Evolutionary conservation across 1,140 invertebrate species (phyloP), one percentile per base, ranked within the genome.

Genomic region (Aphidius gifuensis): DNA sequence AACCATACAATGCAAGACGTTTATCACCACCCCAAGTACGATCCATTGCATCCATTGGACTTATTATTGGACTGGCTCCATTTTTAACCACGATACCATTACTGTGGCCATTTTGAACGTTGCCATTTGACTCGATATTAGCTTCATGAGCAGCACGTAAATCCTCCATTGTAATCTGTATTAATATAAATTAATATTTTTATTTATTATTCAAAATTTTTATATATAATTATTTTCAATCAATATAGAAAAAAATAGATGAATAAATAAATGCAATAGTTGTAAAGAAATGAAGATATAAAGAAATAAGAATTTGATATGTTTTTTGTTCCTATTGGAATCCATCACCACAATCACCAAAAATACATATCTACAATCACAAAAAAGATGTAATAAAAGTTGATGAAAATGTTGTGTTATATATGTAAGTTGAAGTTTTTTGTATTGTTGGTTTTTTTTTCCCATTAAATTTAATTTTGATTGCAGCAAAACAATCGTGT

Each of bases 1-100:
- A 99, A 46, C 93, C 92, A 75, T 94, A 98, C 42, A 99, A 83
- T 4, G 92, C 87, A 4, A 99, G 83, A 32, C 97, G 83, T 56
- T 92, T 88, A 77, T 99, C 97, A 5, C 85, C 77, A 83, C 84
- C 69, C 90, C 90, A 72, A 75, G 85, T 69, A 39, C 83, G 77
- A 69, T 51, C 71, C 69, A 67, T 66, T 67, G 42, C 53, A 16
- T 47, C 68, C 70, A 57, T 67, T 63, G 69, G 65, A 74, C 48
- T 68, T 69, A 4, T 48, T 9, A 40, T 68, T 32, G 23, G 23
- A 57, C 58, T 64, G 9, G 69, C 56, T 53, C 73, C 69, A 40
- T 73, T 76, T 48, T 72, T 70, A 68, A 81, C 70, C 64, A 82
- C 73, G 66, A 64, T 66, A 21, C 72, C 77, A 58, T 77, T 79